Base-by-base conservation (phyloP, 64 coral and sea anemone genomes). In the Catalaphyllia jardinei region DNA sequence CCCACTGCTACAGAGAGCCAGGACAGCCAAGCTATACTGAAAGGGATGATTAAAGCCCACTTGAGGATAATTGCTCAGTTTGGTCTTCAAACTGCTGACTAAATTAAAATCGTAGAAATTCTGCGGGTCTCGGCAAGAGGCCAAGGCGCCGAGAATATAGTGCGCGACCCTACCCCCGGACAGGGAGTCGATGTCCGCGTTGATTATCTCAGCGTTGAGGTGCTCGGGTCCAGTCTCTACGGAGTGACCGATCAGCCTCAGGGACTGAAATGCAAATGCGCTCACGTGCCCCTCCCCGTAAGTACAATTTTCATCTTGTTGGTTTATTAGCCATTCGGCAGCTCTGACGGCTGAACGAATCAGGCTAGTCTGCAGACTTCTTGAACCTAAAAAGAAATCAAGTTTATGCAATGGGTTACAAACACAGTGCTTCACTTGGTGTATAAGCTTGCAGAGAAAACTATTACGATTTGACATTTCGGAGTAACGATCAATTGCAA, bases 1-100 rank as follows among this genome's bases (percentile, higher is more conserved):
- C 33, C 83, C 75, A 57, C 74, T 87, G 25, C 49, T 80, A 29
- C 90, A 92, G 22, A 92, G 39, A 22, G 90, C 79, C 46, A 92
- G 7, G 0, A 92, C 74, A 52, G 83, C 83, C 8, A 72, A 30
- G 39, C 81, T 86, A 82, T 87, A 92, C 28, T 64, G 62, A 65
- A 87, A 92, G 14, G 84, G 75, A 14, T 92, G 90, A 19, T 78
- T 38, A 77, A 92, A 92, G 4, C 62, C 75, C 14, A 12, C 16
- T 20, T 83, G 22, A 28, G 90, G 83, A 39, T 60, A 92, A 30
- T 80, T 71, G 20, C 11, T 86, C 31, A 87, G 39, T 52, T 86
- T 86, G 30, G 38, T 67, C 22, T 39, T 63, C 61, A 92, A 33
- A 30, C 42, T 18, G 55, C 76, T 76, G 20, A 92, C 25, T 62